These are phyloP conservation scores for Daktulosphaira vitifoliae DNA, from an alignment of 1,140 invertebrate genomes.

Conservation along the genomic window DNA sequence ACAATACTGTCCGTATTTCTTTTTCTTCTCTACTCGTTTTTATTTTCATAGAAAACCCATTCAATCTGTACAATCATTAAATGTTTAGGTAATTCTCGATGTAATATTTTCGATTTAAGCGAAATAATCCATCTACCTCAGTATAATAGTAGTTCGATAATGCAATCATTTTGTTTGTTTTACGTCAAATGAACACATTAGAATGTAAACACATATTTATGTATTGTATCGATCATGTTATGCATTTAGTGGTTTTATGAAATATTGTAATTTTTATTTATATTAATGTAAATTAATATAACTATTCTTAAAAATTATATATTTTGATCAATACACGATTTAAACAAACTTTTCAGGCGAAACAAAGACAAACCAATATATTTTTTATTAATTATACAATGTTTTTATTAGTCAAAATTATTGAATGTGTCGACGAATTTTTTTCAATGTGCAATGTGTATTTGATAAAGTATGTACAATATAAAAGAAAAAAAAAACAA, in stretches of 20 bases:
- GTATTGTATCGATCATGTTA: too few relatives aligned
- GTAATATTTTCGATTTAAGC: background rate
- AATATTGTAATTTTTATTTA: too few relatives aligned
- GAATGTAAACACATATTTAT: too few relatives aligned
- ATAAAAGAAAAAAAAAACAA: background rate
- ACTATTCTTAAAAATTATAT: too few relatives aligned
- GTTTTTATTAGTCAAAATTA: slow-evolving; percentile 33
- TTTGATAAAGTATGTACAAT: slow-evolving; percentile 29
- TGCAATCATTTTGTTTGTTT: too few relatives aligned
- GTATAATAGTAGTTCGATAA: background rate
- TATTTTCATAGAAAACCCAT: too few relatives aligned
- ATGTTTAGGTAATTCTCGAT: background rate
- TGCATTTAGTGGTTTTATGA: too few relatives aligned
- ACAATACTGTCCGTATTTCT: too few relatives aligned
- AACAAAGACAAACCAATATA: slow-evolving; percentile 20
- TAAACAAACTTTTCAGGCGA: slow-evolving; percentile 1
- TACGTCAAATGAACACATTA: too few relatives aligned
- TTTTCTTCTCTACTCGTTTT: too few relatives aligned
- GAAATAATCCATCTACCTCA: slow-evolving; percentile 16
- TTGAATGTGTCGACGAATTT: slow-evolving; percentile 31
- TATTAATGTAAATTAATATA: too few relatives aligned
- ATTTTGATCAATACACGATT: too few relatives aligned
- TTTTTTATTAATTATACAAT: slow-evolving; percentile 30
- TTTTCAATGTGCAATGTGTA: slow-evolving; percentile 33
- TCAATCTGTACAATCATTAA: slow-evolving; percentile 29